Percentiles rank a stretch among this genome's conserved stretches.
These are phyloP conservation scores for Musca vetustissima DNA, from an alignment of 1,140 invertebrate species.

Conservation along the genomic window DNA sequence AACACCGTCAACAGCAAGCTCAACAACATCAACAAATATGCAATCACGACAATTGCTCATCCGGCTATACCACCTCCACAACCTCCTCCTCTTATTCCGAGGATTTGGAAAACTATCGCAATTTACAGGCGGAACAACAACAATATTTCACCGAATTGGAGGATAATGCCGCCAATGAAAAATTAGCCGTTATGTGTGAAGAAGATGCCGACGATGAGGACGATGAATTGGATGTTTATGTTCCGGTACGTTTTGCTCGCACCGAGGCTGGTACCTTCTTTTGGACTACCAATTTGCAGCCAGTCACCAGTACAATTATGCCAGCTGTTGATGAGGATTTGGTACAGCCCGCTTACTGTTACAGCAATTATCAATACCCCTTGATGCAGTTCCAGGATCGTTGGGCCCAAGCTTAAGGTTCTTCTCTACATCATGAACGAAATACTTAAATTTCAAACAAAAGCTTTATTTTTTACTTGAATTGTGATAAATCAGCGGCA, in stretches of 20 bases:
- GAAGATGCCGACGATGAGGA: constrained; percentile 55
- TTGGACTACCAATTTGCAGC: constrained; percentile 59
- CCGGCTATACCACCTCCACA: background rate
- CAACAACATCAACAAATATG: constrained; percentile 17
- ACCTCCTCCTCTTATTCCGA: constrained; percentile 47
- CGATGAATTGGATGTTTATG: constrained; percentile 49
- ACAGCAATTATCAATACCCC: constrained; percentile 54
- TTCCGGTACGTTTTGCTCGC: constrained; percentile 60
- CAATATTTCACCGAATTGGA: constrained; percentile 59
- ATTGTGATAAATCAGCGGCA: constrained; percentile 11
- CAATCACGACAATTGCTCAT: background rate
- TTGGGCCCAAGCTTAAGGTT: constrained; percentile 62
- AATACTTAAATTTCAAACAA: too few species aligned
- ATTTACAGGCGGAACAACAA: constrained; percentile 48
- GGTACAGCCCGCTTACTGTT: constrained; percentile 51
- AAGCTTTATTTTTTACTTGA: too few species aligned
- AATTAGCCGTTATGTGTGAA: constrained; percentile 61
- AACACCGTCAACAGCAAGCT: constrained; percentile 8
- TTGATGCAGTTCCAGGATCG: constrained; percentile 58
- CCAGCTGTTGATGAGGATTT: constrained; percentile 51
- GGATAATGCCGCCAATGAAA: constrained; percentile 67
- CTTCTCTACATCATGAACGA: background rate
- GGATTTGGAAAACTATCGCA: constrained; percentile 50
- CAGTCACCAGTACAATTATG: constrained; percentile 42
- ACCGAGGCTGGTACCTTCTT: constrained; percentile 62